phyloP scores from a whole-genome alignment of 1,140 invertebrate species.

The Drosophila erecta region DNA sequence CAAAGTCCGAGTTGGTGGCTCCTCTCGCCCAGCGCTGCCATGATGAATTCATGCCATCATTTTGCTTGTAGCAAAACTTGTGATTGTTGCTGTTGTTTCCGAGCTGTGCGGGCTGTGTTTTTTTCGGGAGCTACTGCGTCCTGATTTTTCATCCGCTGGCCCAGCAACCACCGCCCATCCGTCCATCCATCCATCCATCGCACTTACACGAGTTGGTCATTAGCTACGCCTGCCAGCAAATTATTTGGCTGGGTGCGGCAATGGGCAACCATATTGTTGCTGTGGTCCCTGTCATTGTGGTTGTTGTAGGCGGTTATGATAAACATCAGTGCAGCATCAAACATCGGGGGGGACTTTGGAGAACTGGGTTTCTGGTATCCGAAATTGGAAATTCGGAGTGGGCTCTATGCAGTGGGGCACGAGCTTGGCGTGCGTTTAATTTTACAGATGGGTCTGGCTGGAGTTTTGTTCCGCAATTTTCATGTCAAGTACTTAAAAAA shows the following conservation, averaged over 20 bases:
- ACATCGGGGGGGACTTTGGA: neutral
- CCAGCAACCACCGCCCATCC: constrained; percentile 7
- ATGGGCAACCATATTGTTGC: constrained; percentile 65
- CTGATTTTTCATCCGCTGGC: constrained; percentile 61
- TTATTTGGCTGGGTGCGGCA: constrained; percentile 69
- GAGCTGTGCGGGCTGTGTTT: constrained; percentile 8
- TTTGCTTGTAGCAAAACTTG: constrained; percentile 77
- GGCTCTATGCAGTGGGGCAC: constrained; percentile 29
- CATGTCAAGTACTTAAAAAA: constrained; percentile 74
- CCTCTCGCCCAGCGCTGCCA: constrained; percentile 40
- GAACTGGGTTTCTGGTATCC: neutral
- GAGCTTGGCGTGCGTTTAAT: constrained; percentile 68
- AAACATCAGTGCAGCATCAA: constrained; percentile 66
- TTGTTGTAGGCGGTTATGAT: constrained; percentile 72
- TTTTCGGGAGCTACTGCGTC: constrained; percentile 47
- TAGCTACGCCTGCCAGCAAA: constrained; percentile 77
- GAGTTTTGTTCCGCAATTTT: constrained; percentile 60
- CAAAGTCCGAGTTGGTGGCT: constrained; percentile 7
- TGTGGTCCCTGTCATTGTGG: constrained; percentile 48
- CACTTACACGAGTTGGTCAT: constrained; percentile 79
- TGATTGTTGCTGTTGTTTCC: constrained; percentile 64
- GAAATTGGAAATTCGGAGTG: constrained; percentile 3
- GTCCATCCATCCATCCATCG: constrained; percentile 48
- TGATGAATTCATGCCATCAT: constrained; percentile 81
- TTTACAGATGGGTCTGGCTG: constrained; percentile 53